A percentile compares a stretch with the other conserved stretches of the same genome.
Evolutionary conservation across 2,888 invertebrate genomes (phyloP).

Genomic region (Eurytoma adleriae): DNA sequence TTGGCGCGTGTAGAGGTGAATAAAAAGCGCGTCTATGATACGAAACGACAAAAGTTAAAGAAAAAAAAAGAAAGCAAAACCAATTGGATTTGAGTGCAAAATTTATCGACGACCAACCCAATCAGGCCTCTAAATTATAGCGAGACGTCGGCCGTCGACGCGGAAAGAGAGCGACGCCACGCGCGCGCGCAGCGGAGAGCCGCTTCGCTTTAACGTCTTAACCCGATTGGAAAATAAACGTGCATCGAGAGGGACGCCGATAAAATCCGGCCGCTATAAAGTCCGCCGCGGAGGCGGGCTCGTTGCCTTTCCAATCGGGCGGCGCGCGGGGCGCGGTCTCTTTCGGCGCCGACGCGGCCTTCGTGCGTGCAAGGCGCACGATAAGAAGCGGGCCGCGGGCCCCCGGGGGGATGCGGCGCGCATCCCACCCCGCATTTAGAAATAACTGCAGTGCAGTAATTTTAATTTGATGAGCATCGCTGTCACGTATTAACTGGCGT

Average conservation of each 20-base stretch:
- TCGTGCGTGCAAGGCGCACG: too few relatives aligned
- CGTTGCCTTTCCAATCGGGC: neutral
- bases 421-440: conserved; percentile 61
- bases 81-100: conserved; percentile 55
- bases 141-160: conserved; percentile 39
- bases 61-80: conserved; percentile 13
- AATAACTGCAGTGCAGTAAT: conserved; percentile 70
- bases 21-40: too few relatives aligned
- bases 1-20: too few relatives aligned
- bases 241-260: too few relatives aligned
- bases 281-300: too few relatives aligned
- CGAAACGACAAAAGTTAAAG: neutral
- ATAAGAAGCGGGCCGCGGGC: too few relatives aligned
- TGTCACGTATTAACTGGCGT: conserved; percentile 61
- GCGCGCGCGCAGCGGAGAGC: neutral
- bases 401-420: neutral
- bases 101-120: conserved; percentile 57
- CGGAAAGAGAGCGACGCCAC: conserved; percentile 9
- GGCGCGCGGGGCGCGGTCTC: too few relatives aligned
- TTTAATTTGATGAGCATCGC: conserved; percentile 58
- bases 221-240: neutral
- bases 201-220: neutral
- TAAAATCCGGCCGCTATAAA: too few relatives aligned
- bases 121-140: conserved; percentile 62
- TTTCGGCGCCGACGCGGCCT: too few relatives aligned